A percentile compares a stretch with the other conserved stretches of the same genome.
Conservation (phyloP, 2,113 vertebrate species). For the Formicarius rufipectus region DNA sequence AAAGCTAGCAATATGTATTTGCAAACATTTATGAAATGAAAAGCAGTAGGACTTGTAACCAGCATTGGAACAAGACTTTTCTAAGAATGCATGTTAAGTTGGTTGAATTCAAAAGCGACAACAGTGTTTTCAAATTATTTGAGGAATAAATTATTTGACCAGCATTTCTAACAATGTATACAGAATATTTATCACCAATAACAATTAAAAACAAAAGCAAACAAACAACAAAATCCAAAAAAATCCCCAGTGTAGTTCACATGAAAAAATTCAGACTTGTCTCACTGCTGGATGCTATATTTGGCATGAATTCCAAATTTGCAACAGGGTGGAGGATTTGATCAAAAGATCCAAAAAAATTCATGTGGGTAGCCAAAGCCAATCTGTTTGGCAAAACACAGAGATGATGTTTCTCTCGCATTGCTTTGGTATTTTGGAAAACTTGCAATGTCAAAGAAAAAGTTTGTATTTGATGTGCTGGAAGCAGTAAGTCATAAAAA, state of each 20-base stretch:
- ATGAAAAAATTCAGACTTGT: conserved; percentile 61
- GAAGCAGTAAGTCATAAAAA: neutral
- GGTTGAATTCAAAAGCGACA: neutral
- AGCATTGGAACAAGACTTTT: neutral
- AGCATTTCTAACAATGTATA: neutral
- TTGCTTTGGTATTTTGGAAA: conserved; percentile 63
- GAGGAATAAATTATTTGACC: conserved; percentile 5
- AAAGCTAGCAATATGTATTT: neutral
- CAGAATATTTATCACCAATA: neutral
- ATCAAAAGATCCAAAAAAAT: conserved; percentile 71
- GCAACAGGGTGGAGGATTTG: conserved; percentile 56
- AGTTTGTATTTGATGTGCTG: neutral
- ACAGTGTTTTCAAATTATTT: neutral
- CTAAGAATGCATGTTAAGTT: neutral
- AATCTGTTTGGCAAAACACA: conserved; percentile 61
- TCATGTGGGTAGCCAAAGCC: conserved; percentile 60
- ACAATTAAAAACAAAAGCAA: neutral
- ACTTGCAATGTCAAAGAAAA: conserved; percentile 49
- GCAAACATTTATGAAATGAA: neutral
- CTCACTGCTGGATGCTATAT: conserved; percentile 61
- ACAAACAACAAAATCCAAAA: no score
- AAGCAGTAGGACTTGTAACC: neutral
- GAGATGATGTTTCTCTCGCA: conserved; percentile 51
- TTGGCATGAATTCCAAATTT: conserved; percentile 58
- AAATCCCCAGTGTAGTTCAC: neutral